A percentile compares a stretch with the other conserved stretches of the same genome.
Evolutionary conservation across 35 echinoderm and acorn worm genomes (phyloP).

Genomic region (Diadema setosum): DNA sequence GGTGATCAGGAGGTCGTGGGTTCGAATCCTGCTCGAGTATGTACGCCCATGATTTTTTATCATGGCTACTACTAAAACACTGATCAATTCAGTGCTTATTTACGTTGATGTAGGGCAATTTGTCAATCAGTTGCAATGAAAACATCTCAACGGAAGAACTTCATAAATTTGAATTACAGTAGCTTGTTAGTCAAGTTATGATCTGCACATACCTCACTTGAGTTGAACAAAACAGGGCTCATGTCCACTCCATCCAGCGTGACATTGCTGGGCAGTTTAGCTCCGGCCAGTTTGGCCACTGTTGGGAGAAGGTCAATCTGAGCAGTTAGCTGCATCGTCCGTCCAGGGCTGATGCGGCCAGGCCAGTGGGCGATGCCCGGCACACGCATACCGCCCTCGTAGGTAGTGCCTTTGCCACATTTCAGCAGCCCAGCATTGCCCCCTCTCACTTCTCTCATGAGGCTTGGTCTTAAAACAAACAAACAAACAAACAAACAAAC

Average conservation of each 20-base stretch:
- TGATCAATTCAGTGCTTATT: too few relatives aligned
- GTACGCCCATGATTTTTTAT: too few relatives aligned
- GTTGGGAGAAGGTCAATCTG: constrained; percentile 50
- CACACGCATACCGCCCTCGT: constrained; percentile 53
- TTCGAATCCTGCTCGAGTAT: too few relatives aligned
- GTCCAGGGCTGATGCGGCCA: constrained; percentile 34
- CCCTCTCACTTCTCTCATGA: not conserved
- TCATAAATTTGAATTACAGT: too few relatives aligned
- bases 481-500: too few relatives aligned
- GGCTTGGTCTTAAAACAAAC: constrained; percentile 10
- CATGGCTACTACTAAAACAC: too few relatives aligned
- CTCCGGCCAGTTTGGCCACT: constrained; percentile 38
- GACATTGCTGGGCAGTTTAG: constrained; percentile 21
- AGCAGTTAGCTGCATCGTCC: constrained; percentile 29
- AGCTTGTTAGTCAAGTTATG: too few relatives aligned
- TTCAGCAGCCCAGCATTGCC: constrained; percentile 61
- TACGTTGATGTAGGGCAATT: too few relatives aligned
- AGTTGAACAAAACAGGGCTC: constrained; percentile 1
- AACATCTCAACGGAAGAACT: too few relatives aligned
- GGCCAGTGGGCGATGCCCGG: constrained; percentile 57
- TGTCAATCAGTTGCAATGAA: too few relatives aligned
- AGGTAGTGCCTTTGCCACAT: constrained; percentile 71
- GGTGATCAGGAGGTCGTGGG: too few relatives aligned
- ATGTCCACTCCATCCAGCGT: constrained; percentile 57
- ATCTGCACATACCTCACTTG: not conserved